Base-by-base conservation (phyloP, 2,888 invertebrate species). In the Drosophila limbata region DNA sequence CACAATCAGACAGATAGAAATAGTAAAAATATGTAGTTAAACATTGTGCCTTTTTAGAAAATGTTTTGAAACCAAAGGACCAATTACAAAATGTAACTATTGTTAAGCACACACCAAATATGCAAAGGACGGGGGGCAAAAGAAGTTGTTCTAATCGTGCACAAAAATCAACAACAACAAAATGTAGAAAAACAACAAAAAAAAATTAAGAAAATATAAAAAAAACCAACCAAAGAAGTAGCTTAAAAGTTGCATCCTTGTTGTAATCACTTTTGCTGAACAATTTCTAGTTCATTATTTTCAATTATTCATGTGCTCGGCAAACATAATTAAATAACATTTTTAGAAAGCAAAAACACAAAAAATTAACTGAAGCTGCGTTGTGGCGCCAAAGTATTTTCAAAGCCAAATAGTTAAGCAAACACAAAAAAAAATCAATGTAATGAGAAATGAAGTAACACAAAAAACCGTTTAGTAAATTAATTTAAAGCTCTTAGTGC, bases 331-430 rank as follows among this genome's bases (percentile, higher is more conserved):
- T 33, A 17, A 40, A 50, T 10, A 45, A 37, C 40, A 19, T 37
- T 25, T 25, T 5, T 25, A 25, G 25, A n/a, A 42, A 50, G 6
- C 9, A 15, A 53, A 44, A 59, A 48, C 9, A 10, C 1, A 68
- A 61, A 47, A 17, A 53, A 33, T 53, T 31, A 81, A 84, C 69
- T 81, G 59, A 61, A 82, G 85, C 88, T 89, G 74, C 79, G 55
- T 72, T 75, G 79, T 76, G 72, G 76, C 78, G 81, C 83, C 81
- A 81, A 88, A 89, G 81, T 86, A 88, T 77, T 85, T 84, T 85
- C 79, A 87, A 90, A 90, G 90, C 90, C 90, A 90, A 90, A 90
- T 90, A 90, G 90, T 90, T 90, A 88, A 90, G 90, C 78, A 83
- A 69, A 79, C 47, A 67, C 15, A 33, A 84, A 69, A 77, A 39